Evolutionary conservation across 2,888 invertebrate species (phyloP), one percentile per base, ranked within the genome.

Genomic region (Volucella bombylans): DNA sequence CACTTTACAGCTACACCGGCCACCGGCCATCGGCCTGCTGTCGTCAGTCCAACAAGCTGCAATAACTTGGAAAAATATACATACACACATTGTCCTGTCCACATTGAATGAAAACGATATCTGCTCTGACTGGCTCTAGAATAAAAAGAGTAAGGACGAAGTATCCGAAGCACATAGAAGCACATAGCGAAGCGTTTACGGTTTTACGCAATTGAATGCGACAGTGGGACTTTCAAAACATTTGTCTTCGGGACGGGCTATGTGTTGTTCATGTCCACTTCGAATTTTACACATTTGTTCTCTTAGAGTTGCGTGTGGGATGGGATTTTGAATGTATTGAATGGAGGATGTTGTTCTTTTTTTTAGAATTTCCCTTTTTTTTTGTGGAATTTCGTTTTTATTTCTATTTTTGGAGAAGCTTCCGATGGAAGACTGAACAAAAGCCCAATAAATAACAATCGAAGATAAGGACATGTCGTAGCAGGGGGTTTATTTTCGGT

Each of bases 151-250:
- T 55, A 39, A 6, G 8, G 31, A 31, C 38, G 2, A 38, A 12
- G 10, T 65, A 14, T 39, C 61, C 47, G 23, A 18, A 71, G 39
- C n/a, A 61, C n/a, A 78, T 79, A 57, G 79, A 69, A 77, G n/a
- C n/a, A 61, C 55, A 72, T 62, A 69, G 52, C 59, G 73, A 65
- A 79, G 69, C 79, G 74, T 79, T 83, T 79, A 79, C 71, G 82
- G 79, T 79, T 83, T 79, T 79, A 83, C 82, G 82, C 82, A 83
- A 79, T 79, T 83, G 73, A 79, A 74, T 74, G 57, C 69, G 64
- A 67, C 50, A 52, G 43, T 78, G 82, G 73, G 69, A 74, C 65
- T 79, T 79, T 83, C 31, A 31, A 74, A 83, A 83, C 79, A 79
- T 79, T 83, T 67, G 52, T 72, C 62, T 68, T 15, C 31, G 41